Evolutionary conservation across 2,113 vertebrate genomes (phyloP).

Genomic region (Mesocricetus auratus): DNA sequence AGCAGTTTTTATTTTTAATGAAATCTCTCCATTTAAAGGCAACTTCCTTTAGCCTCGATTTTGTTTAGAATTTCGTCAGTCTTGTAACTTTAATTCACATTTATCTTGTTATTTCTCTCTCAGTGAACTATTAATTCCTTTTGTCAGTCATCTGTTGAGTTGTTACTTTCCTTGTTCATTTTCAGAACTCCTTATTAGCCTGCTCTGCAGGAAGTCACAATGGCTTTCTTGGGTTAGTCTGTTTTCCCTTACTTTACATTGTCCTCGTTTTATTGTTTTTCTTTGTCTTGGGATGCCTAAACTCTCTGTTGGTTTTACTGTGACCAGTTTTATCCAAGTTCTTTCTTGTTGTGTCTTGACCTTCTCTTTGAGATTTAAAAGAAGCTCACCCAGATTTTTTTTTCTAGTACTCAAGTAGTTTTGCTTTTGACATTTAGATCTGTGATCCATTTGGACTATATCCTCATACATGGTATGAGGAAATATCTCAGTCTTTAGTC

Average conservation of each 20-base stretch:
- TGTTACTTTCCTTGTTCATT: background rate
- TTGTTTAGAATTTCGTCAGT: background rate
- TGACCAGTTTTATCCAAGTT: no score
- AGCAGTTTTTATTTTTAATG: background rate
- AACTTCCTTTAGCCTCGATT: background rate
- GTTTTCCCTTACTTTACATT: background rate
- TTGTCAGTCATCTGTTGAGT: background rate
- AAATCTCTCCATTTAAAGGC: slow-evolving; percentile 42
- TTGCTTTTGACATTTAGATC: no score
- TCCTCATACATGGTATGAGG: background rate
- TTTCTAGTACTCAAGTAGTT: no score
- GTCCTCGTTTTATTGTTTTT: background rate
- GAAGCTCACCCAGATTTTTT: no score
- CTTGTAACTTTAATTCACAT: background rate
- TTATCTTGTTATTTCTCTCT: background rate
- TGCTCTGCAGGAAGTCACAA: background rate
- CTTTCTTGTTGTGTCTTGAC: no score
- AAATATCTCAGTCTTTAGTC: background rate
- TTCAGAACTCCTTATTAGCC: no score
- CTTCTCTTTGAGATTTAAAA: no score
- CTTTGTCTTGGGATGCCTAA: background rate
- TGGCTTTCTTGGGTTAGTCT: background rate
- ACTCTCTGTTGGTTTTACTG: no score
- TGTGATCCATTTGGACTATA: background rate
- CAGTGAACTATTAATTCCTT: background rate